Evolutionary conservation across 2,113 vertebrate genomes (phyloP).

Genomic region (Rhea americana): DNA sequence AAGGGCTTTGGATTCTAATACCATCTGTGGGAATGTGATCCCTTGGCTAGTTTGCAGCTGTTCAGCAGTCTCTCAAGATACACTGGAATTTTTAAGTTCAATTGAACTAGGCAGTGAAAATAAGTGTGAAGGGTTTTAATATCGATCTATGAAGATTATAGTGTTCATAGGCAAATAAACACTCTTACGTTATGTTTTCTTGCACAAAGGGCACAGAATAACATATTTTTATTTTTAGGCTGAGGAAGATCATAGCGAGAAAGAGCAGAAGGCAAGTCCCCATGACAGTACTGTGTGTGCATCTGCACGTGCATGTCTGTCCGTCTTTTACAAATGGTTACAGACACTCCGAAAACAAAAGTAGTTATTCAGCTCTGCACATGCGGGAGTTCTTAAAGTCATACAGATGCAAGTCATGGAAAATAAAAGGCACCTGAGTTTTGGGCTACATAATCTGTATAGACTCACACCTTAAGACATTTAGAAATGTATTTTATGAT

Average conservation of each 20-base stretch:
- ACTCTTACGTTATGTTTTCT: slow-evolving; percentile 15
- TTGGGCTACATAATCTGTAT: not conserved
- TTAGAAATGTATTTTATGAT: slow-evolving; percentile 25
- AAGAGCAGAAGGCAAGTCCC: slow-evolving; percentile 45
- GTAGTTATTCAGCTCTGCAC: slow-evolving; percentile 13
- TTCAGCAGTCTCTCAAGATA: slow-evolving; percentile 49
- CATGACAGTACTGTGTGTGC: not conserved
- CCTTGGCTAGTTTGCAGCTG: slow-evolving; percentile 54
- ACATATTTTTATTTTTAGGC: slow-evolving; percentile 23
- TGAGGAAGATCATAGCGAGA: slow-evolving; percentile 19
- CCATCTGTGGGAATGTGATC: slow-evolving; percentile 58
- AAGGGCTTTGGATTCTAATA: slow-evolving; percentile 51
- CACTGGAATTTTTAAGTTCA: slow-evolving; percentile 12
- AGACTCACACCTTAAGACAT: not conserved
- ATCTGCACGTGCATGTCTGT: slow-evolving; percentile 18
- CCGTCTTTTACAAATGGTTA: slow-evolving; percentile 13
- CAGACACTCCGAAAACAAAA: slow-evolving; percentile 37
- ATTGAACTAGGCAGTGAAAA: slow-evolving; percentile 45
- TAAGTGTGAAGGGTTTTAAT: slow-evolving; percentile 48
- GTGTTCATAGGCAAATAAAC: slow-evolving; percentile 60
- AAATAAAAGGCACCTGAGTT: not conserved
- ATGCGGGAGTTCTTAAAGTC: not conserved
- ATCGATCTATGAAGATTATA: slow-evolving; percentile 17
- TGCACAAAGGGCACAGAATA: not conserved
- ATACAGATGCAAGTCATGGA: not conserved